Evolutionary conservation across 2,797 vertebrate genomes (phyloP).

Genomic region (Acipenser transmontanus): DNA sequence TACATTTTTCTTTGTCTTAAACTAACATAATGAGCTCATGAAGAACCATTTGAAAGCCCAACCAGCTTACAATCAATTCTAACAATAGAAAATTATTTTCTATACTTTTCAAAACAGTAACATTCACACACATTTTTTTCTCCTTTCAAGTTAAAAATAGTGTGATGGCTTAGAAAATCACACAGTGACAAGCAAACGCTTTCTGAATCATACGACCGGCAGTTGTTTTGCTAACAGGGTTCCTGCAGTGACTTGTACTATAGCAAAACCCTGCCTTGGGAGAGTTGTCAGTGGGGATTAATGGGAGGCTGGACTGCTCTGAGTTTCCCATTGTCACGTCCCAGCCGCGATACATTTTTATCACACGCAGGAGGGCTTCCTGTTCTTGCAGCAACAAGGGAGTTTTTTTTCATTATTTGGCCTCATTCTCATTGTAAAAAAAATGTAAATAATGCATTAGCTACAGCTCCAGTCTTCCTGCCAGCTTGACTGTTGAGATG

Average conservation of each 20-base stretch:
- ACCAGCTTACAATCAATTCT: too few relatives aligned
- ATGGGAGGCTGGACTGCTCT: slow-evolving; percentile 53
- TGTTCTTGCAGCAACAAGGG: slow-evolving; percentile 14
- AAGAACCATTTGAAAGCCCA: too few relatives aligned
- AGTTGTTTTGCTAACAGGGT: slow-evolving; percentile 60
- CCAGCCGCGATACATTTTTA: slow-evolving; percentile 52
- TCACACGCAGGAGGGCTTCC: slow-evolving; percentile 24
- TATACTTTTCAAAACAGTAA: too few relatives aligned
- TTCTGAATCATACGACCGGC: slow-evolving; percentile 50
- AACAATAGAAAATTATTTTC: too few relatives aligned
- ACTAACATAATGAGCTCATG: too few relatives aligned
- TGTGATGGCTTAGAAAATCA: slow-evolving; percentile 23
- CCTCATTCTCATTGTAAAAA: slow-evolving; percentile 48
- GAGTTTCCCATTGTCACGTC: slow-evolving; percentile 65
- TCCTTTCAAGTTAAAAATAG: too few relatives aligned
- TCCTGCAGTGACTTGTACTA: slow-evolving; percentile 57
- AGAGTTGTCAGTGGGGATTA: slow-evolving; percentile 66
- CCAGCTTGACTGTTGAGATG: not conserved
- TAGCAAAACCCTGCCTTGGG: slow-evolving; percentile 60
- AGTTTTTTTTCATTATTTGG: slow-evolving; percentile 42
- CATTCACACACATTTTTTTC: too few relatives aligned
- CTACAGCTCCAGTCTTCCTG: slow-evolving; percentile 22
- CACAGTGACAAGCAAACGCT: slow-evolving; percentile 41
- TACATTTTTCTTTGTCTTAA: too few relatives aligned
- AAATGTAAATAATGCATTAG: slow-evolving; percentile 60